A percentile compares a stretch with the other conserved stretches of the same genome.
Conservation (phyloP, 1,140 invertebrate genomes). For the Caerostris extrusa region DNA sequence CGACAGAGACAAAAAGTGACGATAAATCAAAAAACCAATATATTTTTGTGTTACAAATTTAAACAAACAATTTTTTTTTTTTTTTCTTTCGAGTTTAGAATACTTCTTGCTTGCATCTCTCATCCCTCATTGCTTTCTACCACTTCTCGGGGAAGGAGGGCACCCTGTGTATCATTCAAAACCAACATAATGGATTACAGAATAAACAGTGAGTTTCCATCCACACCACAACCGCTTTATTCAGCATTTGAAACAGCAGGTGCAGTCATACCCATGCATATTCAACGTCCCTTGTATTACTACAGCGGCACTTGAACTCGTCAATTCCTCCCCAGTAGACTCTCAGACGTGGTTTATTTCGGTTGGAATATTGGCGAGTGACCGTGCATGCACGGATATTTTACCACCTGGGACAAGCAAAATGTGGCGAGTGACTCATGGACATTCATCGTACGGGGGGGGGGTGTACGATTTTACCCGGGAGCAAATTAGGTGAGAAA, state of each 20-base stretch:
- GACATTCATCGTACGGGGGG: neutral
- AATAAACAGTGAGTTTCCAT: neutral
- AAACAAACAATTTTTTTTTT: too few species aligned
- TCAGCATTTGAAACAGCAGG: slow-evolving; percentile 13
- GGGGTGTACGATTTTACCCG: neutral
- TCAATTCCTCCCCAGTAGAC: neutral
- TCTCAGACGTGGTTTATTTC: neutral
- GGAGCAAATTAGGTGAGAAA: slow-evolving; percentile 40
- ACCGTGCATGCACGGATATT: neutral
- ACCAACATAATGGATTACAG: neutral
- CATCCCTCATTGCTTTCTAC: neutral
- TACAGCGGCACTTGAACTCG: neutral
- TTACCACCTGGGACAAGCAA: slow-evolving; percentile 60
- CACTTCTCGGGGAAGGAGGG: neutral
- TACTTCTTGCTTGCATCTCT: too few species aligned
- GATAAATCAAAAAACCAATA: too few species aligned
- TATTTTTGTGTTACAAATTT: too few species aligned
- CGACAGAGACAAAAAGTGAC: too few species aligned
- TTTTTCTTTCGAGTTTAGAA: too few species aligned
- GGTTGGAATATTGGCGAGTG: neutral
- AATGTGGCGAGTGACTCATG: slow-evolving; percentile 21
- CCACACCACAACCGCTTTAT: neutral
- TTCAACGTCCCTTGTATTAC: neutral
- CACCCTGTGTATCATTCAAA: neutral
- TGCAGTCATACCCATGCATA: slow-evolving; percentile 30